A percentile compares a stretch with the other conserved stretches of the same genome.
Conservation (phyloP, 2,888 invertebrate species). For the Maniola hyperantus region DNA sequence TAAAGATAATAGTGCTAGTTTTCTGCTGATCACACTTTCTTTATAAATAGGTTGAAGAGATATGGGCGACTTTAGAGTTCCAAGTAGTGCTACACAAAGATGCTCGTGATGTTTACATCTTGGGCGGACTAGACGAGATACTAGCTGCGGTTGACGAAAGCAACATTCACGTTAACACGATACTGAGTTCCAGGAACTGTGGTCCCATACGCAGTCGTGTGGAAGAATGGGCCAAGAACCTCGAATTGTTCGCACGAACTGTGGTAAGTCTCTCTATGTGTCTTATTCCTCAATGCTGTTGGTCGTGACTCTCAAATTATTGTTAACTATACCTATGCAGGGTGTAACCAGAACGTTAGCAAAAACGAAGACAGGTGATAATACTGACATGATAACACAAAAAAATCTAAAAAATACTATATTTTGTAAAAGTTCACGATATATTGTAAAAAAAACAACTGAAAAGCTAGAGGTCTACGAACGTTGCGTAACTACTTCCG, state of each 20-base stretch:
- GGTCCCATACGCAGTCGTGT: slow-evolving; percentile 92
- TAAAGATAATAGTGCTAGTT: too few relatives aligned
- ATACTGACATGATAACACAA: too few relatives aligned
- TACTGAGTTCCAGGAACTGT: slow-evolving; percentile 92
- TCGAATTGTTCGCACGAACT: slow-evolving; percentile 92
- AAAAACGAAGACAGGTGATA: too few relatives aligned
- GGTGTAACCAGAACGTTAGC: too few relatives aligned
- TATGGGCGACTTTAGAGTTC: slow-evolving; percentile 92
- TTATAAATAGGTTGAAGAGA: slow-evolving; percentile 86
- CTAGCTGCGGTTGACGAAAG: slow-evolving; percentile 92
- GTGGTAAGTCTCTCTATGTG: slow-evolving; percentile 78
- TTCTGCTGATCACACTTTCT: background rate
- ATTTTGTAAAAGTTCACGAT: too few relatives aligned
- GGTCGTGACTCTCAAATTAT: too few relatives aligned
- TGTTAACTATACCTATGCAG: too few relatives aligned
- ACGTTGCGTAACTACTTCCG: too few relatives aligned
- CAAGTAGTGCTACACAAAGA: slow-evolving; percentile 90
- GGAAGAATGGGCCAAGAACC: slow-evolving; percentile 90
- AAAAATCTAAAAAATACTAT: too few relatives aligned
- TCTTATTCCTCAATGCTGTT: background rate
- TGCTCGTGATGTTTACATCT: slow-evolving; percentile 90
- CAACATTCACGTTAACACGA: slow-evolving; percentile 92
- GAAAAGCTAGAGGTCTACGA: too few relatives aligned
- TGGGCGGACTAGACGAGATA: slow-evolving; percentile 93
- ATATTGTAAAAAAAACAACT: too few relatives aligned